Evolutionary conservation across 2,113 vertebrate genomes (phyloP).

Genomic region (Amia ocellicauda): DNA sequence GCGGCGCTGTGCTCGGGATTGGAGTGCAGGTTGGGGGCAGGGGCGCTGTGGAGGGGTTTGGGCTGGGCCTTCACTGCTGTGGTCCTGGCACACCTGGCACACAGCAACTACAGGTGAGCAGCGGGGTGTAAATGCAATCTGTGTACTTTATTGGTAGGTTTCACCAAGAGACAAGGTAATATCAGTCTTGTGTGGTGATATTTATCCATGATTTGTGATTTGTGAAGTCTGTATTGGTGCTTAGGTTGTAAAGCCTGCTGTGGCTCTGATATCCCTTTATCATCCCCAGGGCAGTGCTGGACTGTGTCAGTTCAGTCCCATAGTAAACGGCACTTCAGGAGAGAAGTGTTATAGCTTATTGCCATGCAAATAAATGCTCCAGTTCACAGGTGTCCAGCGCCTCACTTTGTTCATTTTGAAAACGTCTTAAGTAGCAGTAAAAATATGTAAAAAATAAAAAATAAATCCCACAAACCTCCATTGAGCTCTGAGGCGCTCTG

Average conservation of each 20-base stretch:
- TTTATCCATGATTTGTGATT: too few relatives aligned
- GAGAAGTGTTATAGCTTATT: too few relatives aligned
- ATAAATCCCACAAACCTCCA: slow-evolving; percentile 4
- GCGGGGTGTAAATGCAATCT: slow-evolving; percentile 4
- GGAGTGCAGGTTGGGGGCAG: slow-evolving; percentile 46
- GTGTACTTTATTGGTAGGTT: too few relatives aligned
- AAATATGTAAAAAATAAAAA: not conserved
- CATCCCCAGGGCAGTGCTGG: too few relatives aligned
- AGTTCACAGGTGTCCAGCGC: not conserved
- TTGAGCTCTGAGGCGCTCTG: slow-evolving; percentile 11
- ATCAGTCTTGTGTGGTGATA: too few relatives aligned
- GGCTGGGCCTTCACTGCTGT: slow-evolving; percentile 74
- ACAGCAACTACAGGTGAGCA: slow-evolving; percentile 80
- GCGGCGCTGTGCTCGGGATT: slow-evolving; percentile 47
- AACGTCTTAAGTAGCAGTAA: not conserved
- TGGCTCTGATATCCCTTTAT: too few relatives aligned
- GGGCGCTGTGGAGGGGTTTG: slow-evolving; percentile 48
- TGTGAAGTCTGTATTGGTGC: too few relatives aligned
- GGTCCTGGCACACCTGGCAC: slow-evolving; percentile 70
- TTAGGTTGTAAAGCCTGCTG: too few relatives aligned
- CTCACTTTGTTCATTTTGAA: not conserved
- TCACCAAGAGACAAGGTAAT: too few relatives aligned
- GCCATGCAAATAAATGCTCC: not conserved
- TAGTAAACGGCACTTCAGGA: too few relatives aligned
- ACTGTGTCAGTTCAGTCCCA: too few relatives aligned